phyloP scores from a whole-genome alignment of 2,797 vertebrate genomes.

The Sandelia bainsii region DNA sequence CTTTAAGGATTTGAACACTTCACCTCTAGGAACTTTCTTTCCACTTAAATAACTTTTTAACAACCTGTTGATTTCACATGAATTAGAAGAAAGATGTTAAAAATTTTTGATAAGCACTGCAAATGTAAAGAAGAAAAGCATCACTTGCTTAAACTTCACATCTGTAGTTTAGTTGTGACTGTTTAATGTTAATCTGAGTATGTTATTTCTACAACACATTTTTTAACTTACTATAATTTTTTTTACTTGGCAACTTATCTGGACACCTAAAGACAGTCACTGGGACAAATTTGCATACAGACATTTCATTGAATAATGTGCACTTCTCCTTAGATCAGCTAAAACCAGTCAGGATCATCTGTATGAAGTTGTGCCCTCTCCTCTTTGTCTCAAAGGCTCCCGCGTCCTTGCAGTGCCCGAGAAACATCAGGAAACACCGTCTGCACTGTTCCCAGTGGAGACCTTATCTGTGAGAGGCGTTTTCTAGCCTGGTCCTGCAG shows the following conservation, averaged over 20 bases:
- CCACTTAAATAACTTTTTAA: slow-evolving; percentile 5
- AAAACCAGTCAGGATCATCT: slow-evolving; percentile 51
- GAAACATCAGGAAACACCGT: slow-evolving; percentile 60
- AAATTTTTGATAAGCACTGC: neutral
- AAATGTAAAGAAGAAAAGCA: slow-evolving; percentile 15
- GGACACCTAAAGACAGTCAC: slow-evolving; percentile 15
- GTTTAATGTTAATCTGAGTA: neutral
- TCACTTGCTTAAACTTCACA: slow-evolving; percentile 17
- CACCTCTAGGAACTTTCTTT: neutral
- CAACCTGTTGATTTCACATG: slow-evolving; percentile 14
- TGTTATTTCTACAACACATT: neutral
- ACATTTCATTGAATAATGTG: slow-evolving; percentile 59
- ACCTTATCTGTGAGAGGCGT: slow-evolving; percentile 67
- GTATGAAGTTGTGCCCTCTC: slow-evolving; percentile 59
- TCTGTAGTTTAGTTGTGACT: neutral
- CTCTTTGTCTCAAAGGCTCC: slow-evolving; percentile 36
- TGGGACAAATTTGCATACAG: slow-evolving; percentile 30
- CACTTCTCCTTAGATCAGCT: slow-evolving; percentile 54
- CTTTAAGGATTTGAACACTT: slow-evolving; percentile 5
- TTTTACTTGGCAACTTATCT: neutral
- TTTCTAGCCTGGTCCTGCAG: slow-evolving; percentile 53
- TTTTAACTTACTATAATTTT: too few species aligned
- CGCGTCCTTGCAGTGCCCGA: slow-evolving; percentile 33
- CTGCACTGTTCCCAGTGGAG: slow-evolving; percentile 45
- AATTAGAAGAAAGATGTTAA: neutral